Base-by-base conservation (phyloP, 2,888 invertebrate genomes). In the Lithophane socia region DNA sequence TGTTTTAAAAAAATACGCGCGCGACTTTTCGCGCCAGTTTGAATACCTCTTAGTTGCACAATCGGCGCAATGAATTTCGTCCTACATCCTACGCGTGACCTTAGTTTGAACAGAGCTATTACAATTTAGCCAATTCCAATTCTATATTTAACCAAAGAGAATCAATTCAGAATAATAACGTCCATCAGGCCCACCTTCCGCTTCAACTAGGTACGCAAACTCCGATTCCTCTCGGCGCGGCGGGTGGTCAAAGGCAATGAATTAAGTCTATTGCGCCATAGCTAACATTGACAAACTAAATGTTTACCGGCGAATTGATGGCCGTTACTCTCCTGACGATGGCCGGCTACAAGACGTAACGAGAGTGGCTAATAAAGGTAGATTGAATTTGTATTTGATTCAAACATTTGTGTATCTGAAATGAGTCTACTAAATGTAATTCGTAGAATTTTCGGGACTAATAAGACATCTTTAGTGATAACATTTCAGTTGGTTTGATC, bases 201-300 rank as follows among this genome's bases (percentile, higher is more conserved):
- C 24, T 16, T 21, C 54, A 54, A 54, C 56, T 67, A n/a, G n/a
- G n/a, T n/a, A 37, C 5, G 3, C 37, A 67, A 71, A 63, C 47
- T 56, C 37, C 1, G 16, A 44, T 21, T 54, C n/a, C 54, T 64
- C 58, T 76, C 2, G 29, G 29, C 29, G 29, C n/a, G 7, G 49
- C 44, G 42, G 24, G 29, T 52, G 64, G 63, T 68, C 77, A 82
- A 65, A 77, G 54, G 18, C 60, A 65, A 75, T 75, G 24, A 74
- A 71, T 73, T 56, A 54, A 54, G 42, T 83, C 64, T 64, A 81
- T 75, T 75, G 71, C 56, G 5, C 64, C 54, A 72, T 68, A 52
- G 58, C 79, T 75, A 68, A 79, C 60, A 56, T 83, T 75, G 70
- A 71, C 71, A 64, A 71, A 79, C 64, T 49, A 60, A 83, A 79